phyloP scores from a whole-genome alignment of 2,888 invertebrate species.

The Platypus cylindrus region DNA sequence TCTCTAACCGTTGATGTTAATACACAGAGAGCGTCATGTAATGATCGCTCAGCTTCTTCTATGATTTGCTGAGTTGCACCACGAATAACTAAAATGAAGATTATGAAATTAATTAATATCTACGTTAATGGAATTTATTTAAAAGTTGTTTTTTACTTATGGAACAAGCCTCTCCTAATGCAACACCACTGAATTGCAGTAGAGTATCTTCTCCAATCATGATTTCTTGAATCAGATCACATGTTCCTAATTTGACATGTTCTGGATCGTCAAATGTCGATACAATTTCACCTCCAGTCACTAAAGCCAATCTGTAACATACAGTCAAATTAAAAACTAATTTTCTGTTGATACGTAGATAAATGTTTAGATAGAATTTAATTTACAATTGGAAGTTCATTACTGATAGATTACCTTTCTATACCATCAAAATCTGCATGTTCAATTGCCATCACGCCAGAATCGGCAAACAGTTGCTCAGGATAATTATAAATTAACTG shows the following conservation, averaged over 20 bases:
- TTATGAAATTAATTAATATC: background rate
- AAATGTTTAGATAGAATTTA: background rate
- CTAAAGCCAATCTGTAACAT: slow-evolving; percentile 64
- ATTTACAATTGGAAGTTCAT: background rate
- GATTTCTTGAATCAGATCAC: slow-evolving; percentile 93
- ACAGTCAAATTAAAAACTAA: background rate
- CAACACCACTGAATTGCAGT: slow-evolving; percentile 88
- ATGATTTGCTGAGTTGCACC: slow-evolving; percentile 97
- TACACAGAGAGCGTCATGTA: slow-evolving; percentile 97
- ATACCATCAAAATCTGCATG: slow-evolving; percentile 99
- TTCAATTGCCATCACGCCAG: slow-evolving; percentile 97
- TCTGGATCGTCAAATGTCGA: slow-evolving; percentile 96
- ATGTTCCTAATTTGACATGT: slow-evolving; percentile 81
- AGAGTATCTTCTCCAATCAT: slow-evolving; percentile 96
- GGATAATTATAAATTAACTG: slow-evolving; percentile 99
- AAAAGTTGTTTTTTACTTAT: slow-evolving; percentile 34
- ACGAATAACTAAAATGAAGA: slow-evolving; percentile 53
- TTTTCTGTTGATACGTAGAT: background rate
- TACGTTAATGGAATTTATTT: background rate
- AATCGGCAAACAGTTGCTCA: slow-evolving; percentile 97
- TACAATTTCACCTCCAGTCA: slow-evolving; percentile 93
- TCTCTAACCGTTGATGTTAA: slow-evolving; percentile 90
- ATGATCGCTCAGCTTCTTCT: slow-evolving; percentile 95
- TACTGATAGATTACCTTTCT: slow-evolving; percentile 64
- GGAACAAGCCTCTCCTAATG: slow-evolving; percentile 92